Percentiles rank a stretch among this genome's conserved stretches.
phyloP scores from a whole-genome alignment of 2,113 vertebrate genomes.

The Dolichallabes microphthalmus region DNA sequence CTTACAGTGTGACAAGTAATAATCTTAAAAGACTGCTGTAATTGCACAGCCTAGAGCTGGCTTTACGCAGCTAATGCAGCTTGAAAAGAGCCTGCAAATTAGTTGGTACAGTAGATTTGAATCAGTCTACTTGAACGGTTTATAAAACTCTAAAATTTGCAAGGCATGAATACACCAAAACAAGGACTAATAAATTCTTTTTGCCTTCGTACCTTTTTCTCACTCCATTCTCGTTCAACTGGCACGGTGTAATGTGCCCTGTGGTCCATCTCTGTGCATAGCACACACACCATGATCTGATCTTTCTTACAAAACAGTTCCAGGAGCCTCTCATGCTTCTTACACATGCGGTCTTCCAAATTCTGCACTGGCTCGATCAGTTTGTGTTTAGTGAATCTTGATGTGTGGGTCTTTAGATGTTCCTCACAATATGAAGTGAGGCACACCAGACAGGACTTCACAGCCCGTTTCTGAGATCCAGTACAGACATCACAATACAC shows the following conservation, averaged over 20 bases:
- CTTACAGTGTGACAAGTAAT: background rate
- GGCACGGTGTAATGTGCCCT: slow-evolving; percentile 73
- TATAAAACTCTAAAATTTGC: background rate
- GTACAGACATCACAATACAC: slow-evolving; percentile 78
- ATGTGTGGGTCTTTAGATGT: slow-evolving; percentile 70
- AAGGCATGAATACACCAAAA: background rate
- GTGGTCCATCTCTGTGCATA: slow-evolving; percentile 76
- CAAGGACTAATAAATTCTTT: background rate
- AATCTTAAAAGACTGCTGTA: background rate
- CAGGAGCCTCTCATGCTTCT: slow-evolving; percentile 71
- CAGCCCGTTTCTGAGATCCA: slow-evolving; percentile 61
- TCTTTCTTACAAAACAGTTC: slow-evolving; percentile 80
- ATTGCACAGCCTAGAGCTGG: background rate
- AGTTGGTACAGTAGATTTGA: background rate
- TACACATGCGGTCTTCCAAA: slow-evolving; percentile 76
- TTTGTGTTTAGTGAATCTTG: slow-evolving; percentile 76
- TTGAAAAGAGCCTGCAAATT: background rate
- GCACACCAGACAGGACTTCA: slow-evolving; percentile 77
- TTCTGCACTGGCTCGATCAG: slow-evolving; percentile 73
- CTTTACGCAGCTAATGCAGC: background rate
- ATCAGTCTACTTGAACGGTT: background rate
- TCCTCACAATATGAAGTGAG: slow-evolving; percentile 78
- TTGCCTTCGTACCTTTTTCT: slow-evolving; percentile 69
- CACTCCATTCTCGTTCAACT: slow-evolving; percentile 71
- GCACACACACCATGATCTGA: slow-evolving; percentile 74